Percentiles rank a stretch among this genome's conserved stretches.
Conservation (phyloP, 2,113 vertebrate genomes). For the Apaloderma vittatum region DNA sequence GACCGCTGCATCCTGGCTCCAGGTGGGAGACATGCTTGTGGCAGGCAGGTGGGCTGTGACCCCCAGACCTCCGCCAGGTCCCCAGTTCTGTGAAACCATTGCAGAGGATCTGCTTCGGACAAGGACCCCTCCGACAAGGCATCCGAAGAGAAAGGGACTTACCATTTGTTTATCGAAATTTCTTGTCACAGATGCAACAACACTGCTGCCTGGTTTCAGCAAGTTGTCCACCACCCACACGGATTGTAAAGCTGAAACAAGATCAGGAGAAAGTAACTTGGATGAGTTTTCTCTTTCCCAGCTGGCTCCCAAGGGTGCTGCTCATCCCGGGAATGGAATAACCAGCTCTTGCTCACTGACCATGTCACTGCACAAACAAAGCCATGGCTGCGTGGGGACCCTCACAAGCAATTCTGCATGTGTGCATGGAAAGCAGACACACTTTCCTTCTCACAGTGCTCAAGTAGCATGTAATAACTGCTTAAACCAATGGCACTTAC, state of each 20-base stretch:
- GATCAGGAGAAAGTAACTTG: not conserved
- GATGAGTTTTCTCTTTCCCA: not conserved
- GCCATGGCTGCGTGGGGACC: not conserved
- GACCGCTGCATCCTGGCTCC: not conserved
- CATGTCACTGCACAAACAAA: not conserved
- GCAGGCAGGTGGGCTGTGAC: not conserved
- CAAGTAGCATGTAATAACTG: conserved; percentile 4
- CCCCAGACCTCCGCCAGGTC: not conserved
- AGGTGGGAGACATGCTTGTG: not conserved
- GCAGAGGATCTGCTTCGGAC: not conserved
- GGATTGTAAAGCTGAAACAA: not conserved
- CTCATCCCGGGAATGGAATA: not conserved
- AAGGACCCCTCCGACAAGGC: not conserved
- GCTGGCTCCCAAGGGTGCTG: not conserved
- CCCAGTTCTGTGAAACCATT: not conserved
- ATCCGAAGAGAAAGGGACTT: not conserved
- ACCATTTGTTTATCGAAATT: not conserved
- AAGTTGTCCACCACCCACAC: not conserved
- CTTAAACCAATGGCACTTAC: not conserved
- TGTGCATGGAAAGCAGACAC: not conserved
- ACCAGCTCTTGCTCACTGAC: not conserved
- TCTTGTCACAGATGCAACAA: not conserved
- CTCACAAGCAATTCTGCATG: not conserved
- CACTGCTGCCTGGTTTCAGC: not conserved
- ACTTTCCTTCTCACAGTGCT: conserved; percentile 38